A percentile compares a stretch with the other conserved stretches of the same genome.
Evolutionary conservation across 2,113 vertebrate genomes (phyloP).

Genomic region (Alligator sinensis): DNA sequence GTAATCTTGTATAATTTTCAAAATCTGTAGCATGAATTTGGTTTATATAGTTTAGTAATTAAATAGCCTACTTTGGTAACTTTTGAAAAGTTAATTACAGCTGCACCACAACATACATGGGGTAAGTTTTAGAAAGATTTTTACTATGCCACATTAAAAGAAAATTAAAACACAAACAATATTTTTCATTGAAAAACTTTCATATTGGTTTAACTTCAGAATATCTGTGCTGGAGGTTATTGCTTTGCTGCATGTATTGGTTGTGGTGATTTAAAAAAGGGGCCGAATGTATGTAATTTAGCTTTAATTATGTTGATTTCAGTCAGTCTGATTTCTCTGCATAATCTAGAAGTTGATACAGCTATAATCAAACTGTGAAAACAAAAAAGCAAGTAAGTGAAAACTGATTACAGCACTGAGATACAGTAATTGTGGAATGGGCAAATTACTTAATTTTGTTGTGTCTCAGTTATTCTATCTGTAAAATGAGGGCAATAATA

Average conservation of each 20-base stretch:
- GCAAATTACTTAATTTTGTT: not conserved
- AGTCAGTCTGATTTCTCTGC: not conserved
- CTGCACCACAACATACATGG: not conserved
- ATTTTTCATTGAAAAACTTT: not conserved
- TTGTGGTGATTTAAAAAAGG: slow-evolving; percentile 7
- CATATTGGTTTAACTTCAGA: not conserved
- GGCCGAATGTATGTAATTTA: not conserved
- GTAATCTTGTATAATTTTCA: not conserved
- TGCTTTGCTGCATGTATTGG: not conserved
- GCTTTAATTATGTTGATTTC: not conserved
- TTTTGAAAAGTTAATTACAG: not conserved
- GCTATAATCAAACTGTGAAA: not conserved
- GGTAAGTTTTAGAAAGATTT: not conserved
- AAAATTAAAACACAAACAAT: not conserved
- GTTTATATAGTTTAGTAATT: not conserved
- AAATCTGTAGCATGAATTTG: not conserved
- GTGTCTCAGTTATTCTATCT: not conserved
- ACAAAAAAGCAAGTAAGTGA: not conserved
- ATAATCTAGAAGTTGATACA: slow-evolving; percentile 40
- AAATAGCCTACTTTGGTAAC: not conserved
- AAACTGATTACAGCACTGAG: not conserved
- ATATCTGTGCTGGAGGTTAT: not conserved
- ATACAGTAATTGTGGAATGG: not conserved
- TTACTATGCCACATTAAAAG: not conserved
- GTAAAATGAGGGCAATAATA: not conserved